These are phyloP conservation scores for Parnassius apollo DNA, from an alignment of 2,888 invertebrate genomes.

Conservation along the genomic window DNA sequence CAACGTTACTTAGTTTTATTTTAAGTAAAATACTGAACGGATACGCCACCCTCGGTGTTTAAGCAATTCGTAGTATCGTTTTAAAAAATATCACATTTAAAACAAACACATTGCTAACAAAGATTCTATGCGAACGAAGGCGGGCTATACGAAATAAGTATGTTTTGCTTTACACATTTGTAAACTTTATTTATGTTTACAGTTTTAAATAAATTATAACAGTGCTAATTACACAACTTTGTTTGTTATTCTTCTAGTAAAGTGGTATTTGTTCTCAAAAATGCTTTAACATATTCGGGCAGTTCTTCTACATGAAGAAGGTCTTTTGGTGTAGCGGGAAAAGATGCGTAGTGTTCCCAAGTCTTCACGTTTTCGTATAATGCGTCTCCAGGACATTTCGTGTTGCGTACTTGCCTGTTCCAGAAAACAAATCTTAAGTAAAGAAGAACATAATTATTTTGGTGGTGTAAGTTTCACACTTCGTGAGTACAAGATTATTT, in stretches of 20 bases:
- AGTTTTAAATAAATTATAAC: not conserved
- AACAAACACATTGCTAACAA: too few species aligned
- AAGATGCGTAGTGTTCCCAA: constrained; percentile 79
- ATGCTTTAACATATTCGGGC: constrained; percentile 34
- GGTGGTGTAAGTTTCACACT: too few species aligned
- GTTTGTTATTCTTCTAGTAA: constrained; percentile 8
- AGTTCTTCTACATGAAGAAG: constrained; percentile 43
- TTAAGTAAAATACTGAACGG: too few species aligned
- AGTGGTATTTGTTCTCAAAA: constrained; percentile 21
- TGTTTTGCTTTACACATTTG: too few species aligned
- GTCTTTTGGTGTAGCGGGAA: constrained; percentile 46
- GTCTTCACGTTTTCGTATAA: constrained; percentile 81
- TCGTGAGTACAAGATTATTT: too few species aligned
- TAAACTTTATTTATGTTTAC: constrained; percentile 1
- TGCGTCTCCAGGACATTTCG: constrained; percentile 84
- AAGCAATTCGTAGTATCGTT: too few species aligned
- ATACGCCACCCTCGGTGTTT: too few species aligned
- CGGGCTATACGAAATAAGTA: too few species aligned
- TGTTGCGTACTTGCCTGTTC: constrained; percentile 56
- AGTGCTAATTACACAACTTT: not conserved
- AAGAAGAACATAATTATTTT: too few species aligned
- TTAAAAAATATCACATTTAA: too few species aligned
- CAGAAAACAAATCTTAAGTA: not conserved
- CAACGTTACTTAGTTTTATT: too few species aligned
- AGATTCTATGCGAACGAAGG: too few species aligned